Evolutionary conservation across 2,888 invertebrate genomes (phyloP).

Genomic region (Podabrus alpinus): DNA sequence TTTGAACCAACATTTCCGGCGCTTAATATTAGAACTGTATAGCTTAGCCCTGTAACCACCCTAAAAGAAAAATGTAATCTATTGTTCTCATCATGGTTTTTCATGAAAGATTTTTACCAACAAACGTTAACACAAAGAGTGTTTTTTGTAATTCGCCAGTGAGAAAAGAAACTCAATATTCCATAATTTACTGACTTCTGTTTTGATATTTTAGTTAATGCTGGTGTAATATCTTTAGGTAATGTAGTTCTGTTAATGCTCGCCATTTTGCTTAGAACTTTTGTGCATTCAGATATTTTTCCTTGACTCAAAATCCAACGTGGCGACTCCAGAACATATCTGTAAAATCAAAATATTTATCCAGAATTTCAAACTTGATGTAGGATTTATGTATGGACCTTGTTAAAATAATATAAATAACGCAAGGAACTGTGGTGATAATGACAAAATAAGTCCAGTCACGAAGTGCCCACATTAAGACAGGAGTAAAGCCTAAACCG

Average conservation of each 20-base stretch:
- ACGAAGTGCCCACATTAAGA: constrained; percentile 58
- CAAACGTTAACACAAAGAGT: constrained; percentile 60
- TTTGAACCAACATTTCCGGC: constrained; percentile 63
- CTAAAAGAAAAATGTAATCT: constrained; percentile 45
- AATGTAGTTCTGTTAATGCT: constrained; percentile 59
- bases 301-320: constrained; percentile 65
- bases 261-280: constrained; percentile 60
- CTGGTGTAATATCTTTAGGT: constrained; percentile 53
- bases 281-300: constrained; percentile 57
- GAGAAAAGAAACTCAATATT: constrained; percentile 61
- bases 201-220: constrained; percentile 42
- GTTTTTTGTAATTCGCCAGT: constrained; percentile 60
- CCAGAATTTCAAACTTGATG: neutral
- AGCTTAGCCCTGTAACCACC: constrained; percentile 59
- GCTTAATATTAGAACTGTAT: constrained; percentile 59
- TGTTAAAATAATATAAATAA: constrained; percentile 54
- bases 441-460: constrained; percentile 59
- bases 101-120: constrained; percentile 57
- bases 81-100: neutral
- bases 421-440: constrained; percentile 57
- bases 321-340: constrained; percentile 67
- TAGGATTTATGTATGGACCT: constrained; percentile 44
- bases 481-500: constrained; percentile 58
- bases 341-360: constrained; percentile 38
- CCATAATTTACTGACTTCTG: constrained; percentile 57